Percentiles rank a stretch among this genome's conserved stretches.
Conservation (phyloP, 2,888 invertebrate genomes). For the Tiliacea aurago region DNA sequence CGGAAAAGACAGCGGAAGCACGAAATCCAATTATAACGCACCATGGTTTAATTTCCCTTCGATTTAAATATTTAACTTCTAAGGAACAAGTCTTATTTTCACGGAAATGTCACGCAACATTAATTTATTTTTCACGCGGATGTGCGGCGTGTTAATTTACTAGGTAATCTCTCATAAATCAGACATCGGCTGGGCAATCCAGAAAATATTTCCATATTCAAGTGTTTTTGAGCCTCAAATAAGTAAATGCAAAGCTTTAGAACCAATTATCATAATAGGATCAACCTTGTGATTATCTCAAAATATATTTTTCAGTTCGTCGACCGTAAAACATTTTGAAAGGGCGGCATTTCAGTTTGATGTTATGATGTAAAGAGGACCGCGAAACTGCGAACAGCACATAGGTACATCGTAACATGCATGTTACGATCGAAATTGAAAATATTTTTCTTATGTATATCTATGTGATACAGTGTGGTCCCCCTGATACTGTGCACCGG, state of each 20-base stretch:
- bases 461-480: slow-evolving; percentile 9
- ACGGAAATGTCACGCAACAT: slow-evolving; percentile 7
- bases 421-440: not conserved
- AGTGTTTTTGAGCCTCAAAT: slow-evolving; percentile 1
- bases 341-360: slow-evolving; percentile 9
- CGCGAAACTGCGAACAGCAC: slow-evolving; percentile 19
- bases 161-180: slow-evolving; percentile 1
- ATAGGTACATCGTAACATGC: not conserved
- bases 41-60: not conserved
- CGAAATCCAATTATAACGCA: slow-evolving; percentile 16
- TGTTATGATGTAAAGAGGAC: not conserved
- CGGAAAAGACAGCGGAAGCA: slow-evolving; percentile 1
- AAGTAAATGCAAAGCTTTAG: not conserved
- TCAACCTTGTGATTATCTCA: not conserved
- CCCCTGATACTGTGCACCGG: slow-evolving; percentile 16
- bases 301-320: slow-evolving; percentile 14
- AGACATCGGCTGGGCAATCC: not conserved
- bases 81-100: not conserved
- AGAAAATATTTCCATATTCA: not conserved
- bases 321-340: slow-evolving; percentile 20
- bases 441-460: slow-evolving; percentile 6
- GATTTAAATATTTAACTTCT: not conserved
- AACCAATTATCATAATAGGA: not conserved
- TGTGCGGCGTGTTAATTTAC: slow-evolving; percentile 19
- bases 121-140: slow-evolving; percentile 16